Evolutionary conservation across 2,113 vertebrate species (phyloP).

Genomic region (Anoplopoma fimbria): DNA sequence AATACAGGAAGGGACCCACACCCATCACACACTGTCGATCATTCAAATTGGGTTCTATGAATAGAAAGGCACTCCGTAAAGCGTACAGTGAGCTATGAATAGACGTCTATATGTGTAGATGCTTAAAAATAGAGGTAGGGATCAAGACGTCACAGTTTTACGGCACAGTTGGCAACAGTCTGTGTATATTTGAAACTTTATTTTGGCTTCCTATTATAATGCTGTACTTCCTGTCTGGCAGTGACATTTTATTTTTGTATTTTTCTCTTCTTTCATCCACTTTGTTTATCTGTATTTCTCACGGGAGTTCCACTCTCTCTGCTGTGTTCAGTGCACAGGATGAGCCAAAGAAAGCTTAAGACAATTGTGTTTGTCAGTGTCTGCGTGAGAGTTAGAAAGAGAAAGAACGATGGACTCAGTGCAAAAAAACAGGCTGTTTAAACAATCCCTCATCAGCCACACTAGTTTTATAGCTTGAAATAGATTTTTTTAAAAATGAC

Average conservation of each 20-base stretch:
- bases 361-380: slow-evolving; percentile 29
- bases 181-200: background rate
- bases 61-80: slow-evolving; percentile 44
- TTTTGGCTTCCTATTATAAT: slow-evolving; percentile 9
- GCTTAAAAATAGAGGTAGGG: slow-evolving; percentile 40
- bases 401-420: background rate
- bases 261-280: no score
- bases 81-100: slow-evolving; percentile 46
- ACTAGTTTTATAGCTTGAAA: background rate
- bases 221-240: background rate
- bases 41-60: slow-evolving; percentile 39
- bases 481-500: background rate
- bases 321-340: slow-evolving; percentile 44
- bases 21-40: background rate
- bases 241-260: slow-evolving; percentile 29
- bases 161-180: background rate
- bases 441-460: background rate
- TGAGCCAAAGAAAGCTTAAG: slow-evolving; percentile 47
- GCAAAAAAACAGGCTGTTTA: background rate
- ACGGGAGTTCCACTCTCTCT: background rate
- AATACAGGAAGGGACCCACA: slow-evolving; percentile 24
- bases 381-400: background rate
- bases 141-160: slow-evolving; percentile 23
- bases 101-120: slow-evolving; percentile 18
- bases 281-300: no score